A percentile compares a stretch with the other conserved stretches of the same genome.
These are phyloP conservation scores for Gymnoscopelus microlampas DNA, from an alignment of 2,797 vertebrate species.

Conservation along the genomic window DNA sequence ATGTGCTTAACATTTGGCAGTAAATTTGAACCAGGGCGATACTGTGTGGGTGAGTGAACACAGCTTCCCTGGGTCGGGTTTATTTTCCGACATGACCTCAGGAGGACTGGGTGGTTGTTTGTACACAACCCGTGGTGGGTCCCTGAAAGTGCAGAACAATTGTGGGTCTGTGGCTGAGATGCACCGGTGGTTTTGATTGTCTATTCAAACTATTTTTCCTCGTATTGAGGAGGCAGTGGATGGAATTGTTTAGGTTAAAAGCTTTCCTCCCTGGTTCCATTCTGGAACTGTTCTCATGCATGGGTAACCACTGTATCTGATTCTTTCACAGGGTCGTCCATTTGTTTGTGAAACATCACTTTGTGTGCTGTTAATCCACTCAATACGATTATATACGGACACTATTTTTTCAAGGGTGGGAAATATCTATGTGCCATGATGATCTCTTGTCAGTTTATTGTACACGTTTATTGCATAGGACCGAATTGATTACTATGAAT, in stretches of 20 bases:
- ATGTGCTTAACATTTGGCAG: slow-evolving; percentile 15
- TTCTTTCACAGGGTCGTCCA: slow-evolving; percentile 14
- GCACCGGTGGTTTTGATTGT: slow-evolving; percentile 30
- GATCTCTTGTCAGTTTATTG: not conserved
- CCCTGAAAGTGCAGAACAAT: slow-evolving; percentile 39
- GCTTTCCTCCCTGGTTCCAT: slow-evolving; percentile 26
- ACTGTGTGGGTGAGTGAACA: not conserved
- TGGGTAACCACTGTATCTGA: slow-evolving; percentile 2
- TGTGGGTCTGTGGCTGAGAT: slow-evolving; percentile 42
- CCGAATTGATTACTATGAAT: too few relatives aligned
- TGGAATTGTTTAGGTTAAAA: slow-evolving; percentile 47
- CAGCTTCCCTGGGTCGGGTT: slow-evolving; percentile 28
- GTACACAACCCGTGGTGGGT: slow-evolving; percentile 58
- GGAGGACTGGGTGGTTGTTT: slow-evolving; percentile 35
- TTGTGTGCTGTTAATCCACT: slow-evolving; percentile 13
- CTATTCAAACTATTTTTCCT: slow-evolving; percentile 38
- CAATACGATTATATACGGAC: not conserved
- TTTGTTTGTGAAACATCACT: slow-evolving; percentile 11
- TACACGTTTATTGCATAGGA: too few relatives aligned
- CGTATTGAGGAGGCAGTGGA: slow-evolving; percentile 27
- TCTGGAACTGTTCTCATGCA: slow-evolving; percentile 27
- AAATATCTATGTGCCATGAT: not conserved
- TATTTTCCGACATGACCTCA: slow-evolving; percentile 39
- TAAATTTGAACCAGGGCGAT: slow-evolving; percentile 26
- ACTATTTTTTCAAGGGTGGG: not conserved